Conservation (phyloP, 1,140 invertebrate genomes). For the Drosophila navojoa region DNA sequence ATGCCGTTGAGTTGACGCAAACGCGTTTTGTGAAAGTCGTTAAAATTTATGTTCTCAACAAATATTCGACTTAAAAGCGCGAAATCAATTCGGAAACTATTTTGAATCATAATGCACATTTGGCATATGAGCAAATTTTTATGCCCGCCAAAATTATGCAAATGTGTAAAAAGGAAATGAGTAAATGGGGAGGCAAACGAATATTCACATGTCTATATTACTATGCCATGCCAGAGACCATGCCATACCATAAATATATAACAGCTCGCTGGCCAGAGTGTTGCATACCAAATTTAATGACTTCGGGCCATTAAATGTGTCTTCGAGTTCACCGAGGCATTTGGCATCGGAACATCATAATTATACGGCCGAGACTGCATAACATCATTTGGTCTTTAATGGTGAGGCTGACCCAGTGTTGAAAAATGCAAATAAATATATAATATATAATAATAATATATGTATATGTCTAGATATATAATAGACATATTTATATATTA, state of each 20-base stretch:
- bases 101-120: not conserved
- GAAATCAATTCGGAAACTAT: constrained; percentile 21
- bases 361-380: not conserved
- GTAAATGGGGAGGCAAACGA: not conserved
- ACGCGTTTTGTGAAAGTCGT: constrained; percentile 31
- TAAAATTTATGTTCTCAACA: constrained; percentile 9
- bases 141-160: constrained; percentile 2
- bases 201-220: not conserved
- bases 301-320: not conserved
- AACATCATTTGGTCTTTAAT: no score
- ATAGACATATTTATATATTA: no score
- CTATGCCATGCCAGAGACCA: no score
- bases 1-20: constrained; percentile 37
- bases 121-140: constrained; percentile 1
- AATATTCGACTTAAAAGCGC: constrained; percentile 1
- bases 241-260: no score
- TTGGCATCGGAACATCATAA: not conserved
- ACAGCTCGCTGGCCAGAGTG: not conserved
- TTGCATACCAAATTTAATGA: constrained; percentile 19
- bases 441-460: no score
- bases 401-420: no score
- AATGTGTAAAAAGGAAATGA: not conserved
- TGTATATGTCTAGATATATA: no score
- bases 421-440: no score
- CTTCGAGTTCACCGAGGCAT: not conserved